These are phyloP conservation scores for Phaonia tiefii DNA, from an alignment of 2,888 invertebrate species.

Conservation along the genomic window DNA sequence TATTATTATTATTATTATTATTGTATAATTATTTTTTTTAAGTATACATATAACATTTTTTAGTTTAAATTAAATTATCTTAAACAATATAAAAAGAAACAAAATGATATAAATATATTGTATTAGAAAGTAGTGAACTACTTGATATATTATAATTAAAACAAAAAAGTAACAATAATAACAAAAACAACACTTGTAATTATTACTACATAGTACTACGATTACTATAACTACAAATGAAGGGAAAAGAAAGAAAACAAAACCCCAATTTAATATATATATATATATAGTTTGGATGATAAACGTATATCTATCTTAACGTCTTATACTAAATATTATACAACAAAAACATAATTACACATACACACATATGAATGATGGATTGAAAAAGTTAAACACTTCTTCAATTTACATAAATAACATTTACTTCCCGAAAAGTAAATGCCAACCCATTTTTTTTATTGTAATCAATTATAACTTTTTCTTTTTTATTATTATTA, in stretches of 20 bases:
- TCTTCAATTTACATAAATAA: slow-evolving; percentile 34
- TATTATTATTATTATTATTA: slow-evolving; percentile 47
- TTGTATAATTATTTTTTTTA: slow-evolving; percentile 46
- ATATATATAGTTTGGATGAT: slow-evolving; percentile 10
- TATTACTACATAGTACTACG: slow-evolving; percentile 51
- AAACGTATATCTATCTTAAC: slow-evolving; percentile 37
- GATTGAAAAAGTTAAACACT: neutral
- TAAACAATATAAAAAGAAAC: slow-evolving; percentile 35
- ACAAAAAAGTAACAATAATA: slow-evolving; percentile 46
- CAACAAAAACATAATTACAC: slow-evolving; percentile 23
- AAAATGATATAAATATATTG: slow-evolving; percentile 31
- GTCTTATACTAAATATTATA: slow-evolving; percentile 21
- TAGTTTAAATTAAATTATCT: slow-evolving; percentile 52
- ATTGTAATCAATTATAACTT: neutral
- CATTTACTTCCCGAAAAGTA: slow-evolving; percentile 39
- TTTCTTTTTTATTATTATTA: slow-evolving; percentile 48
- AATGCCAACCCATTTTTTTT: slow-evolving; percentile 39
- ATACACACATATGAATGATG: slow-evolving; percentile 24
- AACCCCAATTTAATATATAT: slow-evolving; percentile 46
- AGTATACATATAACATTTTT: slow-evolving; percentile 45
- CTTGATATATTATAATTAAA: slow-evolving; percentile 48
- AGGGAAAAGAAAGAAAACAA: slow-evolving; percentile 9
- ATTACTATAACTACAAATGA: slow-evolving; percentile 23
- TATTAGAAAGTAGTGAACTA: slow-evolving; percentile 60
- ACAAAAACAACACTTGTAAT: slow-evolving; percentile 58